Base-by-base conservation (phyloP, 2,888 invertebrate genomes). In the Tenthredo scrophulariae region DNA sequence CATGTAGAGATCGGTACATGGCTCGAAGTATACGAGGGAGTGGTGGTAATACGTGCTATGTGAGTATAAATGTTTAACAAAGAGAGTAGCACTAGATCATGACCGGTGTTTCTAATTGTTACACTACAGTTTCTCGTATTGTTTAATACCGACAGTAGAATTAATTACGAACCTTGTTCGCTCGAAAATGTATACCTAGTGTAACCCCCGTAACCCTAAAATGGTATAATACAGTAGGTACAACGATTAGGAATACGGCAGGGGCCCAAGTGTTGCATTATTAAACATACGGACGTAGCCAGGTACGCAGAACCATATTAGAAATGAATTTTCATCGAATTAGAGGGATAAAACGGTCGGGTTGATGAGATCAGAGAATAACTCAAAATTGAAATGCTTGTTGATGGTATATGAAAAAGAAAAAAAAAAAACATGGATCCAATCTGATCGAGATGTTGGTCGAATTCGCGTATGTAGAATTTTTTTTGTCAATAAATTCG, bases 101-200 rank as follows among this genome's bases (percentile, higher is more conserved):
- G 77, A 77, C 46, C 54, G 33, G 77, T 77, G 77, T 77, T 77
- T 54, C 18, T 26, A 50, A 50, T 77, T 77, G 50, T 77, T 77
- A 50, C 54, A 46, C 37, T 37, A 37, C 10, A 54, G 29, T 54
- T 50, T 77, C 50, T 77, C 50, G 26, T 50, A 77, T 54, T 77
- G 77, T 77, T 77, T 22, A 58, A 33, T 37, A 22, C 89, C 89
- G 91, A 92, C 92, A 92, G 92, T 91, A 88, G 90, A 89, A 91
- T 92, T 92, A 92, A 92, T 92, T 91, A 91, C 91, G 90, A 90
- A 88, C 89, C 89, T 87, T 89, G 90, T 89, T 87, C 86, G 72
- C 87, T 83, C n/a, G n/a, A n/a, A 54, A 54, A n/a, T 85, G 89
- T 88, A 91, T 90, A 89, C 89, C 90, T 89, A 50, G 18, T 22